Evolutionary conservation across 35 echinoderm and acorn worm species (phyloP), one percentile per base, ranked within the genome.

Genomic region (Patiria miniata): DNA sequence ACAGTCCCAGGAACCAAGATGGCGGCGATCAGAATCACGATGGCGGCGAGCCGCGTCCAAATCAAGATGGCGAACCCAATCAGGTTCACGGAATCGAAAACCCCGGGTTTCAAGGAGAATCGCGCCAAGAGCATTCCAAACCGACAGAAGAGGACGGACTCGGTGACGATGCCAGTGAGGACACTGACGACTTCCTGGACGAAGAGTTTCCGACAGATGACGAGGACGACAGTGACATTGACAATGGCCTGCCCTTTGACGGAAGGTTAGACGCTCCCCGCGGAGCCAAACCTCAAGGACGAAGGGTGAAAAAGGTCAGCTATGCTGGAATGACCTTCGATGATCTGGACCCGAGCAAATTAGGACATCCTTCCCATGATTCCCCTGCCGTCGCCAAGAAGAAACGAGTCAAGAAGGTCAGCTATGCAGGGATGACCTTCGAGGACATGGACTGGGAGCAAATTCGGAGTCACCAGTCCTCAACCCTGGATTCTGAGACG

Each of bases 291-390:
- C 78, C 78, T 0, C 78, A 80, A 39, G 5, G 34, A 5, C 15
- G 78, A 19, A 12, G 78, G 37, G 37, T 17, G 18, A 80, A 80
- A 47, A 80, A 80, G 78, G 78, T 80, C 78, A 80, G 78, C 78
- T 80, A 80, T 80, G 78, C 78, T 10, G 78, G 44, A 7, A 73
- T 73, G 65, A 73, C 65, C 65, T 73, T 73, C 15, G 65, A 73
- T 30, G 65, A 73, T 34, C 23, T 73, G 26, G 65, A 73, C 26
- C 14, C 10, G 65, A 32, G 29, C 26, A 34, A 32, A 32, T 14
- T 73, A 23, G 29, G 26, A 5, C 3, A 73, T 73, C 42, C 42
- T 47, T 47, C 42, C 42, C 42, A 47, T 4, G 12, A 22, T 39
- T 19, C 39, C 38, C 8, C 78, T 19, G 78, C 18, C 14, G 37